These are phyloP conservation scores for Leptodactylus fallax DNA, from an alignment of 2,797 vertebrate species.

Conservation along the genomic window DNA sequence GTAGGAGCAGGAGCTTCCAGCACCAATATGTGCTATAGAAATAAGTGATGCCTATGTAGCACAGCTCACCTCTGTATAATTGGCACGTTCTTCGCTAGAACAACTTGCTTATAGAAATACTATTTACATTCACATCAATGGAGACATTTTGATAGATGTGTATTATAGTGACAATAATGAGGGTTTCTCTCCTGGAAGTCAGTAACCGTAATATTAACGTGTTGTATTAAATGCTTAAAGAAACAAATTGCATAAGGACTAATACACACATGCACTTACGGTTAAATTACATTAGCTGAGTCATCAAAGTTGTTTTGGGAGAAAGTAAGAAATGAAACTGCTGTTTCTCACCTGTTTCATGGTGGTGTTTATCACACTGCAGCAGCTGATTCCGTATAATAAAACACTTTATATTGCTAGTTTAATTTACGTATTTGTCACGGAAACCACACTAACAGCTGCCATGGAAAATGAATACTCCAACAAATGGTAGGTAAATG, in stretches of 20 bases:
- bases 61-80: neutral
- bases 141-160: neutral
- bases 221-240: neutral
- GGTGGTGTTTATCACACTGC: conserved; percentile 25
- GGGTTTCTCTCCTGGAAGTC: neutral
- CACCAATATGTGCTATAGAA: neutral
- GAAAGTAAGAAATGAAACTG: conserved; percentile 17
- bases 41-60: neutral
- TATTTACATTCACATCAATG: neutral
- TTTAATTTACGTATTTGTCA: conserved; percentile 38
- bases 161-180: neutral
- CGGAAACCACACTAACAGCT: conserved; percentile 34
- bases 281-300: neutral
- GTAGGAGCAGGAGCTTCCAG: neutral
- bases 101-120: neutral
- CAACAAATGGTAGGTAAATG: conserved; percentile 28
- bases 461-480: conserved; percentile 17
- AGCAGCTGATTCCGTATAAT: conserved; percentile 37
- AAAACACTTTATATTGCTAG: conserved; percentile 39
- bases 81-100: neutral
- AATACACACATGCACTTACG: neutral
- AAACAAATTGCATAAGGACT: neutral
- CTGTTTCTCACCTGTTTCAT: conserved; percentile 26
- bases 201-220: neutral
- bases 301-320: conserved; percentile 18